Percentiles rank a stretch among this genome's conserved stretches.
phyloP scores from a whole-genome alignment of 2,113 vertebrate genomes.

The Xenopus tropicalis region UCB_Xtro_10.0 CM004448.2:85793001-85793500 shows the following conservation, averaged over 20 bases:
- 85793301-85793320: not conserved
- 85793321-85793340: not conserved
- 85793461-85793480: slow-evolving; percentile 6
- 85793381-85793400: slow-evolving; percentile 6
- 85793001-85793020: too few species aligned
- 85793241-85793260: not conserved
- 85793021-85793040: too few species aligned
- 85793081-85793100: too few species aligned
- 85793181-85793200: too few species aligned
- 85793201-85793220: not conserved
- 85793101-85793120: too few species aligned
- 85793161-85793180: too few species aligned
- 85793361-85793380: not conserved
- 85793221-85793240: not conserved
- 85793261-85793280: not conserved
- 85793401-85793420: not conserved
- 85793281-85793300: not conserved
- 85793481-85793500: too few species aligned
- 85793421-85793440: not conserved
- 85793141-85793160: too few species aligned
- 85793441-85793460: not conserved
- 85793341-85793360: slow-evolving; percentile 1
- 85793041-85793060: too few species aligned
- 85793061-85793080: too few species aligned
- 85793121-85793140: too few species aligned